Conservation (phyloP, 2,888 invertebrate species). For the Carterocephalus palaemon region DNA sequence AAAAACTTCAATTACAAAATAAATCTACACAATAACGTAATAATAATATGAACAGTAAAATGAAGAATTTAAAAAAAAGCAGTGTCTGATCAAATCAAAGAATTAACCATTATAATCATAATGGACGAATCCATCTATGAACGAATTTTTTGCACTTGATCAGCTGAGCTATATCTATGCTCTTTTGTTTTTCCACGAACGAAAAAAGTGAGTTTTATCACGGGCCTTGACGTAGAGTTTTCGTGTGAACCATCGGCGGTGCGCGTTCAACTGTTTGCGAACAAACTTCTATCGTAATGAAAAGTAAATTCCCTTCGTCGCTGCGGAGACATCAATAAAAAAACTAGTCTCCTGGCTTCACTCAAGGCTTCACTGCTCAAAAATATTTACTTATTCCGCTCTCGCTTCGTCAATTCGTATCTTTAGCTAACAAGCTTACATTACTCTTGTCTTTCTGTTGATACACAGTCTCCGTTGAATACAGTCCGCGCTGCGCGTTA, state of each 20-base stretch:
- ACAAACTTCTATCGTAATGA: slow-evolving; percentile 69
- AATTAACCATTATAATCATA: no score
- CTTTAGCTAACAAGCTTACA: slow-evolving; percentile 22
- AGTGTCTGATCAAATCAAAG: no score
- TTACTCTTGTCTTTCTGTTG: slow-evolving; percentile 5
- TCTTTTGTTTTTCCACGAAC: slow-evolving; percentile 2
- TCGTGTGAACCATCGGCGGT: slow-evolving; percentile 35
- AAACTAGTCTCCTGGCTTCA: slow-evolving; percentile 18
- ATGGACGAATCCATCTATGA: no score
- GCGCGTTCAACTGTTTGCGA: slow-evolving; percentile 62
- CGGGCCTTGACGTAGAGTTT: slow-evolving; percentile 25
- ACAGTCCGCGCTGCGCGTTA: not conserved
- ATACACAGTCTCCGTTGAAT: slow-evolving; percentile 8
- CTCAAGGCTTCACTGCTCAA: slow-evolving; percentile 29
- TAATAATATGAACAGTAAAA: no score
- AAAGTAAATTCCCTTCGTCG: slow-evolving; percentile 63
- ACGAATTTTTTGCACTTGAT: no score
- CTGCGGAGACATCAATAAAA: slow-evolving; percentile 57
- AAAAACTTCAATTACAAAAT: no score
- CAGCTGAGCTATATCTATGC: no score
- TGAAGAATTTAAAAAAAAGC: no score
- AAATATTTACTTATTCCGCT: slow-evolving; percentile 59
- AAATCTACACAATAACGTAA: no score
- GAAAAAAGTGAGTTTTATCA: slow-evolving; percentile 16
- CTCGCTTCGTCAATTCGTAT: slow-evolving; percentile 30